phyloP scores from a whole-genome alignment of 2,888 invertebrate species.

The Eustalomyia histrio region DNA sequence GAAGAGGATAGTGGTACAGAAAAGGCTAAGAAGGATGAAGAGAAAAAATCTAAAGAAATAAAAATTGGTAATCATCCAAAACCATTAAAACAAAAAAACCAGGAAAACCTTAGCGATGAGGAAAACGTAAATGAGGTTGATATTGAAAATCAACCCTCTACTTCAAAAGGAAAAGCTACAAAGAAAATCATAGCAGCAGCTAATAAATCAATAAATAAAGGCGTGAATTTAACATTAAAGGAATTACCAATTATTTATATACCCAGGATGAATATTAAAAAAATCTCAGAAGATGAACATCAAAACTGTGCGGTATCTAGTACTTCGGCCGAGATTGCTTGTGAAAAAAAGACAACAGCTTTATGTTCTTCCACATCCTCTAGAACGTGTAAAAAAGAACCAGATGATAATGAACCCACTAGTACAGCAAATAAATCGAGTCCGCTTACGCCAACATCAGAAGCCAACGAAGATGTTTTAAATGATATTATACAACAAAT shows the following conservation, averaged over 20 bases:
- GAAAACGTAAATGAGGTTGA: background rate
- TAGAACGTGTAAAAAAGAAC: slow-evolving; percentile 16
- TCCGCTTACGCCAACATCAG: slow-evolving; percentile 54
- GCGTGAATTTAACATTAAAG: too few species aligned
- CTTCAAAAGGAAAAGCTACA: background rate
- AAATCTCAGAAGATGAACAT: slow-evolving; percentile 54
- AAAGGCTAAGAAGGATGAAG: background rate
- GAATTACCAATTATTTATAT: too few species aligned
- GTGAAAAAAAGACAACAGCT: background rate
- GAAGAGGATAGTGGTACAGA: background rate
- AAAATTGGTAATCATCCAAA: background rate
- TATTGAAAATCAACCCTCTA: background rate
- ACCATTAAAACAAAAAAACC: background rate
- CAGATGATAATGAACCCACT: slow-evolving; percentile 65
- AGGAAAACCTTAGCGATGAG: background rate
- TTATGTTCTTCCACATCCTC: background rate
- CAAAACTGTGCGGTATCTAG: slow-evolving; percentile 70
- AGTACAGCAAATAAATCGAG: slow-evolving; percentile 64
- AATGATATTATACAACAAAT: slow-evolving; percentile 71
- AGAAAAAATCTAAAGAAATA: background rate
- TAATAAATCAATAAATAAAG: background rate
- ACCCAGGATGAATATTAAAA: background rate
- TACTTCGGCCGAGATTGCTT: slow-evolving; percentile 65
- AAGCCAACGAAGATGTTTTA: slow-evolving; percentile 66
- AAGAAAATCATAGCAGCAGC: background rate